phyloP scores from a whole-genome alignment of 2,797 vertebrate genomes.

The Acanthurus leucopareius region DNA sequence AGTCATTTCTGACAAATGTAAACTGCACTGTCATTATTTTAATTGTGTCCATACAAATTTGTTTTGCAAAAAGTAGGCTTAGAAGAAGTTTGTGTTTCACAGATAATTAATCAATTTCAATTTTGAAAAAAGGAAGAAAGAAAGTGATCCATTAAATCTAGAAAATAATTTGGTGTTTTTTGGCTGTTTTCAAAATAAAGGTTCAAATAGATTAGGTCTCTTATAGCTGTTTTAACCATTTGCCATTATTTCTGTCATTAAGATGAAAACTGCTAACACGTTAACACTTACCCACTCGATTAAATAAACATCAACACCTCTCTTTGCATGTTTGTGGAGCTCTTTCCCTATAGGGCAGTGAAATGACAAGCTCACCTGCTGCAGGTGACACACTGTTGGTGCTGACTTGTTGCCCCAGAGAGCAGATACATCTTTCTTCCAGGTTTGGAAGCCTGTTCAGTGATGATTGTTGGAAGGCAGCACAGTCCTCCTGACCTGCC shows the following conservation, averaged over 20 bases:
- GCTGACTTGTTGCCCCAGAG: constrained; percentile 33
- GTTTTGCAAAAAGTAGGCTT: neutral
- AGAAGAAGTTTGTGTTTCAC: neutral
- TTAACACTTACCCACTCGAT: constrained; percentile 15
- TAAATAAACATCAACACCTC: constrained; percentile 48
- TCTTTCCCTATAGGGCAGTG: constrained; percentile 30
- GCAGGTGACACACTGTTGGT: constrained; percentile 33
- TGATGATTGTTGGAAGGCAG: constrained; percentile 47
- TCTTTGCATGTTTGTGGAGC: constrained; percentile 9
- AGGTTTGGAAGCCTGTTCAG: constrained; percentile 53
- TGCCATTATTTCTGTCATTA: constrained; percentile 21
- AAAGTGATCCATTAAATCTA: neutral
- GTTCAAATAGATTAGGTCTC: neutral
- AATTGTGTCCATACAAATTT: constrained; percentile 13
- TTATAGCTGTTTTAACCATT: neutral
- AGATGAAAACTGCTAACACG: constrained; percentile 16
- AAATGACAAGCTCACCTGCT: constrained; percentile 27
- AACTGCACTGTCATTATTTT: neutral
- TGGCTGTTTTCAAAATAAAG: neutral
- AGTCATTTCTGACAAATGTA: constrained; percentile 8
- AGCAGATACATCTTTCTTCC: constrained; percentile 41
- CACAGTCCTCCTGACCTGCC: constrained; percentile 69
- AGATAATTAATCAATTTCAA: constrained; percentile 2
- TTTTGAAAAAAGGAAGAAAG: neutral
- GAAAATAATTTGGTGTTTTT: neutral